Evolutionary conservation across 2,888 invertebrate species (phyloP).

Genomic region (Cephus pygmeus): DNA sequence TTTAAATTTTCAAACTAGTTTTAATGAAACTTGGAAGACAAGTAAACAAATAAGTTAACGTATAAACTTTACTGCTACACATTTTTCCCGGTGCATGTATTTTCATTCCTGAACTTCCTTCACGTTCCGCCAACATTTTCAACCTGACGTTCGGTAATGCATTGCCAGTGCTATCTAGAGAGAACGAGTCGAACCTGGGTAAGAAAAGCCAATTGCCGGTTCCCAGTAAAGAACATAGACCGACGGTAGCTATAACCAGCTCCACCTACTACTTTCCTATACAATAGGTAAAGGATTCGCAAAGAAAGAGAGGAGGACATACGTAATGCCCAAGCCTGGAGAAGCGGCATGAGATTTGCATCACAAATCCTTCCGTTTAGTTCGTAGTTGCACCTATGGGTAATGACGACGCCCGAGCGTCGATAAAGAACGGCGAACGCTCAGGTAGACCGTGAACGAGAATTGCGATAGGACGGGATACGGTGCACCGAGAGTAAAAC

Average conservation of each 20-base stretch:
- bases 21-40: neutral
- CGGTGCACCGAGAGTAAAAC: neutral
- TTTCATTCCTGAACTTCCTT: neutral
- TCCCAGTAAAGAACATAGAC: neutral
- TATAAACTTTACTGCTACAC: neutral
- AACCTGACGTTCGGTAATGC: neutral
- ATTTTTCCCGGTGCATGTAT: neutral
- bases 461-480: neutral
- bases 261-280: neutral
- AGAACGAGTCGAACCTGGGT: neutral
- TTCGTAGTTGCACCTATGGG: conserved; percentile 25
- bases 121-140: neutral
- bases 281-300: conserved; percentile 8
- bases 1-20: neutral
- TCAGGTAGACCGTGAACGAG: neutral
- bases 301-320: neutral
- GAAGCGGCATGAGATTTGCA: conserved; percentile 56
- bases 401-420: conserved; percentile 44
- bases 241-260: neutral
- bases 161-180: neutral
- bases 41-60: neutral
- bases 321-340: conserved; percentile 14
- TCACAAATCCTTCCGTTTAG: conserved; percentile 49
- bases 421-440: conserved; percentile 31
- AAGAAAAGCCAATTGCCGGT: neutral